Percentiles rank a stretch among this genome's conserved stretches.
Evolutionary conservation across 2,113 vertebrate species (phyloP).

Genomic region (Albula goreensis): DNA sequence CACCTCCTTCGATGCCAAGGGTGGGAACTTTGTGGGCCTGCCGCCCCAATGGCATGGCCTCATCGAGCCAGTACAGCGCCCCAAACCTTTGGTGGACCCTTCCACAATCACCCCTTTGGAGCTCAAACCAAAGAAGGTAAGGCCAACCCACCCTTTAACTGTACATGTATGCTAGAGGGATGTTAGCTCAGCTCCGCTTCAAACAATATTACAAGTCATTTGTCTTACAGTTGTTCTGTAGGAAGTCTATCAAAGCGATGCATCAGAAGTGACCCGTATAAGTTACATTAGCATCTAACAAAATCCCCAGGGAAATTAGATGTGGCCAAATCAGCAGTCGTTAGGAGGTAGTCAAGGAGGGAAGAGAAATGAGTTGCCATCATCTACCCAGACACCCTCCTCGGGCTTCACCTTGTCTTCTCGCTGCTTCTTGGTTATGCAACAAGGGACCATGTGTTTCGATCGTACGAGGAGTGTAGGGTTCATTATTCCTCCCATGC

Average conservation of each 20-base stretch:
- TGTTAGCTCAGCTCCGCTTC: background rate
- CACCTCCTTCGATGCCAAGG: slow-evolving; percentile 80
- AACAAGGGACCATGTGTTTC: slow-evolving; percentile 12
- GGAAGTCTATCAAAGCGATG: background rate
- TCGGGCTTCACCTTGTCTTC: background rate
- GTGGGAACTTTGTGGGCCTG: slow-evolving; percentile 84
- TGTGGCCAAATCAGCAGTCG: background rate
- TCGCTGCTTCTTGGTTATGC: background rate
- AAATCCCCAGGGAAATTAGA: background rate
- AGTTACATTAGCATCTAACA: background rate
- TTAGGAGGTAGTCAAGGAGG: background rate
- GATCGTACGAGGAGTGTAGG: slow-evolving; percentile 53
- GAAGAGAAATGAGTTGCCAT: background rate
- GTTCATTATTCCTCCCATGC: slow-evolving; percentile 62
- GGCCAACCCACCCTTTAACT: background rate
- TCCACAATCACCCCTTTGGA: slow-evolving; percentile 80
- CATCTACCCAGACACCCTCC: background rate
- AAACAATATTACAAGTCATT: background rate
- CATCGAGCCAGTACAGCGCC: slow-evolving; percentile 81
- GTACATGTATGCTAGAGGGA: background rate
- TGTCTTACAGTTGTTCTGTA: background rate
- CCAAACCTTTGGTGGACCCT: slow-evolving; percentile 87
- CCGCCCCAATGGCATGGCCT: slow-evolving; percentile 91
- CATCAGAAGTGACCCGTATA: background rate
- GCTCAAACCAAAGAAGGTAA: slow-evolving; percentile 83